phyloP scores from a whole-genome alignment of 2,113 vertebrate species.

The Ctenomys sociabilis region DNA sequence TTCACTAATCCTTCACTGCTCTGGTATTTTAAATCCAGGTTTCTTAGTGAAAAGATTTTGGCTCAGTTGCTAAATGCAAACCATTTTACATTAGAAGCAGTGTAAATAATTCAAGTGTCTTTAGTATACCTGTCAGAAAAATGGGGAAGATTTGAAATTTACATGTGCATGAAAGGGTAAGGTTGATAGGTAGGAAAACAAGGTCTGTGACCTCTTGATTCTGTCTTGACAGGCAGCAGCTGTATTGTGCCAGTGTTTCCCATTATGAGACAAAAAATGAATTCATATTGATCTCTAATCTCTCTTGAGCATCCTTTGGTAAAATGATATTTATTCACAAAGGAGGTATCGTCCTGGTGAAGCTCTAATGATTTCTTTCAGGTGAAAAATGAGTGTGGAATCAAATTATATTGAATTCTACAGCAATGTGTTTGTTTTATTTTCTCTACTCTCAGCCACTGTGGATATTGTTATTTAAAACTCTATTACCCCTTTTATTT shows the following conservation, averaged over 20 bases:
- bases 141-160: slow-evolving; percentile 55
- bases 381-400: slow-evolving; percentile 83
- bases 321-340: slow-evolving; percentile 84
- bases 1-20: slow-evolving; percentile 54
- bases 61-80: slow-evolving; percentile 47
- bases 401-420: slow-evolving; percentile 80
- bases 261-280: slow-evolving; percentile 83
- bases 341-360: slow-evolving; percentile 81
- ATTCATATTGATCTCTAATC: slow-evolving; percentile 85
- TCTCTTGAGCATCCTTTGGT: slow-evolving; percentile 85
- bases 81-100: slow-evolving; percentile 55
- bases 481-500: slow-evolving; percentile 49
- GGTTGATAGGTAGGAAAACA: slow-evolving; percentile 48
- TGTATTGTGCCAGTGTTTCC: slow-evolving; percentile 80
- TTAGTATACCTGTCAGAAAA: slow-evolving; percentile 67
- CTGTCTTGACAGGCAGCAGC: slow-evolving; percentile 71
- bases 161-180: slow-evolving; percentile 44
- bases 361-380: slow-evolving; percentile 83
- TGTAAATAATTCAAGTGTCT: slow-evolving; percentile 60
- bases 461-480: slow-evolving; percentile 81
- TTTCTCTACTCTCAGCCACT: slow-evolving; percentile 51
- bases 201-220: slow-evolving; percentile 52
- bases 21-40: slow-evolving; percentile 66
- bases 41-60: slow-evolving; percentile 60
- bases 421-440: slow-evolving; percentile 77